A percentile compares a stretch with the other conserved stretches of the same genome.
phyloP scores from a whole-genome alignment of 2,888 invertebrate genomes.

The Polydrusus tereticollis region DNA sequence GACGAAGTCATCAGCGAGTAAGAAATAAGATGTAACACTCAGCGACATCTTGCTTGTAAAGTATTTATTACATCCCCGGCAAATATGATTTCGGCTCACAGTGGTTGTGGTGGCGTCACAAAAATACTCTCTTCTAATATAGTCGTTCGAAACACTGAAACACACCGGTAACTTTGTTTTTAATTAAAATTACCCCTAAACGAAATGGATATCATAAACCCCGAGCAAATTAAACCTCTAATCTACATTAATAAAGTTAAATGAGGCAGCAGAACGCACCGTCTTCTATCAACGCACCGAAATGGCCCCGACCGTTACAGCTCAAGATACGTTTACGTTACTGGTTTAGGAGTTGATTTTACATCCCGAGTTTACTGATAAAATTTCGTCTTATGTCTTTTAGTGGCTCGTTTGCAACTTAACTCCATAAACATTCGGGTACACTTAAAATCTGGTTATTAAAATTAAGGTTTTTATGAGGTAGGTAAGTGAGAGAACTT shows the following conservation, averaged over 20 bases:
- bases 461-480: conserved; percentile 1
- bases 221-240: background rate
- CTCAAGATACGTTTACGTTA: conserved; percentile 6
- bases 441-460: background rate
- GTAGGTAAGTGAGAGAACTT: too few species aligned
- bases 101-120: too few species aligned
- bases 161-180: background rate
- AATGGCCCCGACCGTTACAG: background rate
- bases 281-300: conserved; percentile 5
- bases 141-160: too few species aligned
- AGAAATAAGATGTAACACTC: too few species aligned
- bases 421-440: background rate
- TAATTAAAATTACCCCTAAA: background rate
- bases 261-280: conserved; percentile 1
- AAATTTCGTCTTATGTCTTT: background rate
- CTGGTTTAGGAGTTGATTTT: conserved; percentile 5
- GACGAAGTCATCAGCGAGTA: too few species aligned
- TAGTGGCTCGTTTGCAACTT: conserved; percentile 1
- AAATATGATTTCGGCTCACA: too few species aligned
- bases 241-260: conserved; percentile 9
- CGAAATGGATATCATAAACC: conserved; percentile 4
- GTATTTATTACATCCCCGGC: too few species aligned
- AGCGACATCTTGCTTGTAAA: too few species aligned
- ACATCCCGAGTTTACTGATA: conserved; percentile 1
- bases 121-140: too few species aligned